phyloP scores from a whole-genome alignment of 2,113 vertebrate species.

The Ceuthmochares aereus region DNA sequence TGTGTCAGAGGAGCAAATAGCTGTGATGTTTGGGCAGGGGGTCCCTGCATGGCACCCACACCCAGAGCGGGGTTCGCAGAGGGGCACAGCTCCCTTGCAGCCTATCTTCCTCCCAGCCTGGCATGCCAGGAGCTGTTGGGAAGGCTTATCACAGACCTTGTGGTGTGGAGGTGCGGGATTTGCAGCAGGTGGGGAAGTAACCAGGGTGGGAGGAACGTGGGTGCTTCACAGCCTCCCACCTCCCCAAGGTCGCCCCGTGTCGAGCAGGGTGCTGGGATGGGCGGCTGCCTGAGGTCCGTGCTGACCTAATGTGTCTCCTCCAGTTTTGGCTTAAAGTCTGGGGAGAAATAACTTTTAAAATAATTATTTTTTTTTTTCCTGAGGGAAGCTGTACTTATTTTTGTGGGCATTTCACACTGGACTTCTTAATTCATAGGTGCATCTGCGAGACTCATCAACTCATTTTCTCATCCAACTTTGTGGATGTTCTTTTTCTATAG shows the following conservation, averaged over 20 bases:
- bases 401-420: not conserved
- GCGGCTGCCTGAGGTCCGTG: fast-evolving
- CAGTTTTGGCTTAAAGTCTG: not conserved
- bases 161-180: fast-evolving
- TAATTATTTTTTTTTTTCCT: not conserved
- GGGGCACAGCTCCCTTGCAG: not conserved
- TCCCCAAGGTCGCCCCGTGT: fast-evolving
- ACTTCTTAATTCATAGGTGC: not conserved
- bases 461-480: not conserved
- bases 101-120: fast-evolving
- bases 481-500: not conserved
- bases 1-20: fast-evolving
- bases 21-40: fast-evolving
- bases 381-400: not conserved
- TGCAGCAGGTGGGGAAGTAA: not conserved
- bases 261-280: not conserved
- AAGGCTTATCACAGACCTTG: fast-evolving
- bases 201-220: not conserved
- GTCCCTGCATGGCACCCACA: not conserved
- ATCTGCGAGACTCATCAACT: not conserved
- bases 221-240: not conserved
- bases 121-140: not conserved
- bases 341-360: not conserved
- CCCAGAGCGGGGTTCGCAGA: not conserved
- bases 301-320: not conserved